These are phyloP conservation scores for Argyra leucocephala DNA, from an alignment of 2,888 invertebrate genomes.

Conservation along the genomic window DNA sequence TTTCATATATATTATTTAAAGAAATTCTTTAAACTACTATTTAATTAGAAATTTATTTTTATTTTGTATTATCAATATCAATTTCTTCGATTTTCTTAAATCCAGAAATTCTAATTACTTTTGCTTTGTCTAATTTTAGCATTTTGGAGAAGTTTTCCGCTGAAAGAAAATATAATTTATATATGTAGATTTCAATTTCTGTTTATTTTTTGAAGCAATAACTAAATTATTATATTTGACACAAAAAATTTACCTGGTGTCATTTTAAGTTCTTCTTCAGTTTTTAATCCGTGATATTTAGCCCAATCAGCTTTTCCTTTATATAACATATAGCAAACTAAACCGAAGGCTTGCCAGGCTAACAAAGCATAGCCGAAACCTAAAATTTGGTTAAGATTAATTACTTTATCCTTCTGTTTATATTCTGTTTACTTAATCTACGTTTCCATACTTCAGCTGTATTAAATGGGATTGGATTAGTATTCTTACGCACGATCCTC, in stretches of 20 bases:
- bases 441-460: slow-evolving; percentile 53
- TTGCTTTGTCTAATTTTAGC: slow-evolving; percentile 37
- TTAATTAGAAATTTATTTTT: neutral
- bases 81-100: slow-evolving; percentile 33
- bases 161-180: neutral
- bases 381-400: neutral
- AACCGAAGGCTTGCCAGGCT: slow-evolving; percentile 63
- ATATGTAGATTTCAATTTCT: neutral
- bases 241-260: slow-evolving; percentile 49
- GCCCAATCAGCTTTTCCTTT: slow-evolving; percentile 60
- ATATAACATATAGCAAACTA: slow-evolving; percentile 51
- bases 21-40: neutral
- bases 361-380: slow-evolving; percentile 51
- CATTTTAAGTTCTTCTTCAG: slow-evolving; percentile 49
- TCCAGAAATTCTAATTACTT: slow-evolving; percentile 37
- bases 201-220: neutral
- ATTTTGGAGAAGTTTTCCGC: slow-evolving; percentile 35
- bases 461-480: slow-evolving; percentile 45
- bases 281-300: slow-evolving; percentile 53
- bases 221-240: neutral
- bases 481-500: slow-evolving; percentile 44
- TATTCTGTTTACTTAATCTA: slow-evolving; percentile 46
- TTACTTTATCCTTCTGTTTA: too few relatives aligned
- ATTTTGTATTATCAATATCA: slow-evolving; percentile 30
- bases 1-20: neutral